Evolutionary conservation across 2,797 vertebrate genomes (phyloP).

Genomic region (Eulemur mongoz): DNA sequence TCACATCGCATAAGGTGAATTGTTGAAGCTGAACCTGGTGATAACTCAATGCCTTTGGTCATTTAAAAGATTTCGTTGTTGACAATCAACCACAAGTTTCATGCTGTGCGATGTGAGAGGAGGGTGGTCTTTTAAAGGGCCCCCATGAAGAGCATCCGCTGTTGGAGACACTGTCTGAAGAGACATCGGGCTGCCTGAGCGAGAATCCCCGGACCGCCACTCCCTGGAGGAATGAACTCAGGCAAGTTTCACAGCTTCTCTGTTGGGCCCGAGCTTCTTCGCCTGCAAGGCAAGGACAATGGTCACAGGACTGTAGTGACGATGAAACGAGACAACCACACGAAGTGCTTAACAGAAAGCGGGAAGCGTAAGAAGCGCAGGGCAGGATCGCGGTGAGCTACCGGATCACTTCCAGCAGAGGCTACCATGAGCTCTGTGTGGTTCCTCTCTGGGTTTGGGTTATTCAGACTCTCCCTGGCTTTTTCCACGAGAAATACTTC

Average conservation of each 20-base stretch:
- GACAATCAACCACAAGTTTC: background rate
- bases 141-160: background rate
- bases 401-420: accelerated
- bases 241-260: accelerated
- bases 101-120: accelerated
- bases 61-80: background rate
- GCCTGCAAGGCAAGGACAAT: background rate
- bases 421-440: accelerated
- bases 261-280: background rate
- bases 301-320: accelerated
- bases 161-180: background rate
- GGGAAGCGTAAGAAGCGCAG: accelerated
- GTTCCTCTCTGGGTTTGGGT: background rate
- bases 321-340: accelerated
- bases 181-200: accelerated
- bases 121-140: background rate
- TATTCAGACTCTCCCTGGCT: background rate
- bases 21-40: background rate
- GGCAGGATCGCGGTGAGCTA: accelerated
- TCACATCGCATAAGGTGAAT: accelerated
- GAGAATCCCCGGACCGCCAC: accelerated
- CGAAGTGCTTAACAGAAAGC: background rate
- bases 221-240: background rate
- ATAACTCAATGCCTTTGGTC: background rate
- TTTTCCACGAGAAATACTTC: background rate